Conservation (phyloP, 2,113 vertebrate species). For the Mesocricetus auratus region DNA sequence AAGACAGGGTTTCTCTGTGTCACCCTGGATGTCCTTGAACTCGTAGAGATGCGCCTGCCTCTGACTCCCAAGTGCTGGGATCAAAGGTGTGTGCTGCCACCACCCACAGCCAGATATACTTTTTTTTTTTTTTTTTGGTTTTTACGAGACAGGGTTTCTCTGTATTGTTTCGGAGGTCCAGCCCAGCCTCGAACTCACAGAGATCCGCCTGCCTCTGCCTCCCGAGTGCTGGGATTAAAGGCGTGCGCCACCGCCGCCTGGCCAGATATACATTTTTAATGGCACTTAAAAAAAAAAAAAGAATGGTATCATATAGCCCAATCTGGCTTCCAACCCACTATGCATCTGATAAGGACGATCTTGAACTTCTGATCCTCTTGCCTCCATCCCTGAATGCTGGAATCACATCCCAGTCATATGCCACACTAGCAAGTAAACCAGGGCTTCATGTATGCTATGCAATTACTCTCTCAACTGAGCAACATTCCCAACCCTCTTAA, state of each 20-base stretch:
- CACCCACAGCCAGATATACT: neutral
- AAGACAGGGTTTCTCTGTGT: neutral
- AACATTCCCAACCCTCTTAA: neutral
- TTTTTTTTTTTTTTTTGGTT: neutral
- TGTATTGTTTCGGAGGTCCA: too few species aligned
- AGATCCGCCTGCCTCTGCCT: too few species aligned
- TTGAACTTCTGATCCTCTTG: neutral
- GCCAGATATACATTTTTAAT: too few species aligned
- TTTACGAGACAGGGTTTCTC: too few species aligned
- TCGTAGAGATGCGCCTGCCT: neutral
- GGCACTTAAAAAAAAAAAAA: too few species aligned
- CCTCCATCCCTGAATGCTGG: neutral
- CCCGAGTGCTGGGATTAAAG: too few species aligned
- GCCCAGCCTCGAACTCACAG: too few species aligned
- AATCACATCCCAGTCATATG: neutral
- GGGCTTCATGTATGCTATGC: neutral
- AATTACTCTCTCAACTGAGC: neutral
- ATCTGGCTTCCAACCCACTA: neutral
- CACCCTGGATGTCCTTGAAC: neutral
- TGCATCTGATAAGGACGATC: neutral
- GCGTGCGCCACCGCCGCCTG: too few species aligned
- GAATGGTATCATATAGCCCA: neutral
- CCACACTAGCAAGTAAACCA: neutral
- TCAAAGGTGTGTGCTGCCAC: neutral
- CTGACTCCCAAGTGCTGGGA: neutral